Base-by-base conservation (phyloP, 2,113 vertebrate genomes). In the Myrmophylax atrothorax region DNA sequence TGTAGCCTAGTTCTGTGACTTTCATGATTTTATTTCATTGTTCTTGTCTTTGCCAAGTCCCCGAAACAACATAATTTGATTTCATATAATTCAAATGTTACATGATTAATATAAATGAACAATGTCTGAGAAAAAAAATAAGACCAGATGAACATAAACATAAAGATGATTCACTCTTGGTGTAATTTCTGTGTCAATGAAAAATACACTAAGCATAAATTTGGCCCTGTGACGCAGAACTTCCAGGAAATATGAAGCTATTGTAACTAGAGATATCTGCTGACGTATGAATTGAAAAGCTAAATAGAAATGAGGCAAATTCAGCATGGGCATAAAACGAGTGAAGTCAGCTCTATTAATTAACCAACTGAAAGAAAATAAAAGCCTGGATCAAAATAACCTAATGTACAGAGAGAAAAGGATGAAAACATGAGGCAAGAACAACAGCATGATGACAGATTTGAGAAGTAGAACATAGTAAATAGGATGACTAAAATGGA, bases 181-280 rank as follows among this genome's bases (percentile, higher is more conserved):
- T 90, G 75, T 93, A 96, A 97, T 94, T 94, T 93, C 52, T 70
- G 44, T 89, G 90, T 87, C 84, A 73, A 47, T 78, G 90, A 84
- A 97, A 96, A 96, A 95, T 88, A 93, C 47, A 90, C 24, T 15
- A 55, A 56, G 62, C 76, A 89, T 96, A 90, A 96, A 94, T 92
- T 58, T 96, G 92, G 78, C 58, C 66, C 70, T 1, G 1, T 94
- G 95, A 97, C 31, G 67, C 91, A 91, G 81, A 94, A 77, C 75
- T 96, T 97, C 97, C 95, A 97, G 91, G 96, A 97, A 96, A 96
- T 63, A 79, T 88, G 66, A 93, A 93, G 79, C 50, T 88, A 58
- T 93, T 96, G 95, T 95, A 97, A 97, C 87, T 49, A 77, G 93
- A 97, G 94, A 93, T 82, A 88, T 96, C 44, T 24, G 73, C 89